Base-by-base conservation (phyloP, 1,140 invertebrate species). In the Drosophila erecta region DNA sequence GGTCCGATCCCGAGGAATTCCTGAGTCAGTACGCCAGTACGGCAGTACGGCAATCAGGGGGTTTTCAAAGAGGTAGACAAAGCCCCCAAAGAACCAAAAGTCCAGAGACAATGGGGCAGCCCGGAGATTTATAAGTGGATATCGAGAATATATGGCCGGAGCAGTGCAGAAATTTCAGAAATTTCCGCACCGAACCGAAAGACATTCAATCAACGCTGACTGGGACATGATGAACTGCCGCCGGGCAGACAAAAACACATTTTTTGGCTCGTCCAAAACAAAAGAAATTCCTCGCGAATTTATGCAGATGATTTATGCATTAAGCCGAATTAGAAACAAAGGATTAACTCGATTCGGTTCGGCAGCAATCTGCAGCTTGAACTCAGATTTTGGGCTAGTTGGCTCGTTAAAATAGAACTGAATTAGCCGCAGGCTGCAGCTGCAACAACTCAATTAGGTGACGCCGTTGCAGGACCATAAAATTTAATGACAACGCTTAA, bases 401-500 rank as follows among this genome's bases (percentile, higher is more conserved):
- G 30, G 30, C 55, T 56, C 64, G 51, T 70, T 70, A 70, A 70
- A 57, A 57, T 70, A 56, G 41, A 57, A 70, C 27, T 70, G 64
- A 57, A 70, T 70, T 70, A 24, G 64, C 20, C 4, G 46, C 64
- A 46, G 66, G 66, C 49, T 55, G 61, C 40, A 27, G 50, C 41
- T 10, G 41, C 41, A 87, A 87, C 83, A 87, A 83, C 83, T 87
- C 83, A 87, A 87, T 87, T 87, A 87, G 62, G 73, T 54, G 55
- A 40, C 54, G 49, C 59, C 33, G 55, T 35, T 43, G 54, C 57
- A 49, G 74, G 76, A 54, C 54, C 86, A 75, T 90, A 90, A 90
- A 90, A 90, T 90, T 90, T 90, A 90, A 90, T 90, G 87, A 90
- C 81, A 87, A 90, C 81, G 87, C 87, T 90, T 90, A 90, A 90